Base-by-base conservation (phyloP, 2,888 invertebrate genomes). In the Spicauda simplicius region DNA sequence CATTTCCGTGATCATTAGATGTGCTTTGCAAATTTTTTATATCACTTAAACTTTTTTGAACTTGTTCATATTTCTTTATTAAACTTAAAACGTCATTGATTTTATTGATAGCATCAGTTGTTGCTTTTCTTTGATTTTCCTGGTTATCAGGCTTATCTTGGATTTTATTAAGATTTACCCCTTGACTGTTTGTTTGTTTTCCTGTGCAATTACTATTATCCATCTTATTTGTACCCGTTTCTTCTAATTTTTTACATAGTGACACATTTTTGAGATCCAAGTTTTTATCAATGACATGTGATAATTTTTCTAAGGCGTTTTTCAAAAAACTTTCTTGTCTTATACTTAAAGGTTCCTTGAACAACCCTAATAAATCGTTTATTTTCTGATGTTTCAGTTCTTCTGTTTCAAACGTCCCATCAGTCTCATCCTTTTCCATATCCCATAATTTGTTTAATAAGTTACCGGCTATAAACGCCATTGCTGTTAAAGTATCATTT, bases 391-490 rank as follows among this genome's bases (percentile, higher is more conserved):
- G 87, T 76, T 90, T 91, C 12, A 90, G 68, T 16, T 73, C 70
- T 69, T 92, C 90, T 5, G 82, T 83, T 77, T 90, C 89, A 33
- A 79, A 72, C 0, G 87, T 83, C 54, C 84, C 82, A 18, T 80
- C 82, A 48, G 72, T 77, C 2, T 77, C 71, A 64, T 86, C 87
- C 74, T 86, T 88, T 76, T 91, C 90, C 77, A 93, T 86, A 68
- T 87, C 84, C 92, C 92, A 93, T 37, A 93, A 72, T 73, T 88
- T 88, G 71, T 88, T 91, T n/a, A 93, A 73, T 50, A 93, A 73
- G 76, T 91, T 90, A 0, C 92, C 92, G 72, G 92, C 92, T 69
- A 93, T 92, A 33, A 85, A 90, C 0, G 91, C 86, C 87, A 92
- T 89, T 30, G 92, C 91, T 58, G 87, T 88, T 18, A 90, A 72